Evolutionary conservation across 2,113 vertebrate species (phyloP), one percentile per base, ranked within the genome.

Genomic region (Hiodon tergisus): DNA sequence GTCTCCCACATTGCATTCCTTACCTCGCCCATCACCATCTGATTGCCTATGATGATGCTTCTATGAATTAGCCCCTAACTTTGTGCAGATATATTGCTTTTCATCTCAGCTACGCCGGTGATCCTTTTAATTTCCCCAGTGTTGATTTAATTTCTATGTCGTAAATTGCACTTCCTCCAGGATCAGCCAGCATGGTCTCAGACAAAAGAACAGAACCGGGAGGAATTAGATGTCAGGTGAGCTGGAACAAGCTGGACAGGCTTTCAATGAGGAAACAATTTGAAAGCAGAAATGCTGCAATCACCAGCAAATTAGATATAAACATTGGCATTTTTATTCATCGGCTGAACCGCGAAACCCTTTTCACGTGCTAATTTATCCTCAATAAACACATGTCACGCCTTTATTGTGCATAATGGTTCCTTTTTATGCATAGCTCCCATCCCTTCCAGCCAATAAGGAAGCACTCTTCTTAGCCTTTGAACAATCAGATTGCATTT

Each of bases 91-190:
- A 17, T 59, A 71, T 71, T 77, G 14, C 69, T 77, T 67, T 57
- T 77, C 69, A 55, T 67, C 57, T 66, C 47, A 59, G 47, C 68
- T 48, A 13, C 47, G 62, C 59, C 51, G 47, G 63, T 16, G 59
- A 13, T 71, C 31, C 68, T 71, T 71, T 76, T 76, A 53, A 71
- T 65, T 71, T 71, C 60, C 59, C 68, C 50, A 63, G 50, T 47
- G 11, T 63, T 71, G 59, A 70, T 75, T 65, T 47, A 70, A 71
- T 71, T 54, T 63, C 52, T 59, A 69, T 69, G 54, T 51, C n/a
- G 6, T 58, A 72, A 72, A 72, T 60, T 62, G 58, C 46, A 48
- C 69, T 69, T 75, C 55, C 47, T 69, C 51, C 47, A 69, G 74
- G 67, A 69, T 68, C 46, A 52, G 46, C 5, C 55, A 11, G 57